A percentile compares a stretch with the other conserved stretches of the same genome.
These are phyloP conservation scores for Nycticebus coucang DNA, from an alignment of 2,113 vertebrate species.

Conservation along the genomic window DNA sequence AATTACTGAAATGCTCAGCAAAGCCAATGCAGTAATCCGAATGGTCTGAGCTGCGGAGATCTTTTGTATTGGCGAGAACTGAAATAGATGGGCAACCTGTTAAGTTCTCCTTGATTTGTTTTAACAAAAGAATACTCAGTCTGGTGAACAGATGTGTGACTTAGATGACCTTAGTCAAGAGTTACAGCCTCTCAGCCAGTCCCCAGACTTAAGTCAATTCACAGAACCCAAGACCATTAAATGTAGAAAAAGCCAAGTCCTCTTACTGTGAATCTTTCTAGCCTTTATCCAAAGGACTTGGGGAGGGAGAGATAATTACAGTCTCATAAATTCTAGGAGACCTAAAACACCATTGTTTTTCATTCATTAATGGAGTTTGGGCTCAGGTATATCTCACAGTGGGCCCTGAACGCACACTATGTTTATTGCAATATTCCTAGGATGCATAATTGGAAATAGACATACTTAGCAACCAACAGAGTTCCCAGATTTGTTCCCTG, in stretches of 20 bases:
- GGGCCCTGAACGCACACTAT: background rate
- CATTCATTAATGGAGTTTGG: background rate
- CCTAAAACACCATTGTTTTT: background rate
- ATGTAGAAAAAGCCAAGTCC: background rate
- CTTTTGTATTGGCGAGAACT: background rate
- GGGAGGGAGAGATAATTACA: background rate
- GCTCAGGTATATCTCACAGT: background rate
- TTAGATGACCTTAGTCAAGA: background rate
- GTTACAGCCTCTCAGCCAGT: background rate
- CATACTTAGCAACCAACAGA: background rate
- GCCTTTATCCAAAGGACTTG: background rate
- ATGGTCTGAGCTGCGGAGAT: background rate
- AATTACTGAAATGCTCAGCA: background rate
- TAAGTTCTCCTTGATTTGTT: background rate
- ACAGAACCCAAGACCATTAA: background rate
- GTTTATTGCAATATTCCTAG: background rate
- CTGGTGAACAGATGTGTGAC: background rate
- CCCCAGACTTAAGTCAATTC: background rate
- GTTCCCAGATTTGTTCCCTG: background rate
- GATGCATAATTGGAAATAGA: background rate
- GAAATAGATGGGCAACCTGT: background rate
- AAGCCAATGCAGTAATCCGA: background rate
- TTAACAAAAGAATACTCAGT: background rate
- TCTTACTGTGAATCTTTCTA: background rate
- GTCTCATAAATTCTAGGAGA: background rate